These are phyloP conservation scores for Miltochrista miniata DNA, from an alignment of 2,888 invertebrate genomes.

Conservation along the genomic window DNA sequence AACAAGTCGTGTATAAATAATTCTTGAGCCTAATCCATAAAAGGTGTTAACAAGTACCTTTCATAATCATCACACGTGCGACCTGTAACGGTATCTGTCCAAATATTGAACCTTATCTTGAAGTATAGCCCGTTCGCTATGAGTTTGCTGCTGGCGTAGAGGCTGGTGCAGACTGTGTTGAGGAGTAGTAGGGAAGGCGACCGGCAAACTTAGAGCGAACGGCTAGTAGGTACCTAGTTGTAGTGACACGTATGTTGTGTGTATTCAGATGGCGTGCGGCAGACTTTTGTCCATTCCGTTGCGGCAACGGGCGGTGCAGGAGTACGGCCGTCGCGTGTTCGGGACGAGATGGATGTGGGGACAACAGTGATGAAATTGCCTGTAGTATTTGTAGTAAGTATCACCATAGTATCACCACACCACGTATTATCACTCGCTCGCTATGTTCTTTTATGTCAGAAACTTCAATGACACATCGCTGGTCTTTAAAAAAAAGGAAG, in stretches of 20 bases:
- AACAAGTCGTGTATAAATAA: not conserved
- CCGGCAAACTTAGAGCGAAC: no score
- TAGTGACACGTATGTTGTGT: slow-evolving; percentile 30
- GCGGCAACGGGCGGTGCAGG: slow-evolving; percentile 93
- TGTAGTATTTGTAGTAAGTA: slow-evolving; percentile 95
- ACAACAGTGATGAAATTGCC: slow-evolving; percentile 93
- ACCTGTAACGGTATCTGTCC: slow-evolving; percentile 51
- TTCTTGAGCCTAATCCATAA: slow-evolving; percentile 3
- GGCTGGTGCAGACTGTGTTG: no score
- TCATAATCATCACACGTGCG: slow-evolving; percentile 53
- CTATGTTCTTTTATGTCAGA: not conserved
- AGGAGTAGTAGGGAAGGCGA: no score
- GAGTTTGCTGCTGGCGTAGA: no score
- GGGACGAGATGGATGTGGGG: slow-evolving; percentile 95
- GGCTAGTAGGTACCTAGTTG: no score
- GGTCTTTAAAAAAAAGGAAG: no score
- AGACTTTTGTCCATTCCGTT: slow-evolving; percentile 91
- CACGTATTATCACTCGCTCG: no score
- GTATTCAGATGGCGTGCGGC: slow-evolving; percentile 72
- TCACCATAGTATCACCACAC: no score
- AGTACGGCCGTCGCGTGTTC: slow-evolving; percentile 95
- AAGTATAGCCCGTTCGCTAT: no score
- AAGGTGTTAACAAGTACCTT: slow-evolving; percentile 34
- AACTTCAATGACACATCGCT: not conserved
- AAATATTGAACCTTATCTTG: slow-evolving; percentile 56